These are phyloP conservation scores for Anastrepha ludens DNA, from an alignment of 1,140 invertebrate genomes.

Conservation along the genomic window DNA sequence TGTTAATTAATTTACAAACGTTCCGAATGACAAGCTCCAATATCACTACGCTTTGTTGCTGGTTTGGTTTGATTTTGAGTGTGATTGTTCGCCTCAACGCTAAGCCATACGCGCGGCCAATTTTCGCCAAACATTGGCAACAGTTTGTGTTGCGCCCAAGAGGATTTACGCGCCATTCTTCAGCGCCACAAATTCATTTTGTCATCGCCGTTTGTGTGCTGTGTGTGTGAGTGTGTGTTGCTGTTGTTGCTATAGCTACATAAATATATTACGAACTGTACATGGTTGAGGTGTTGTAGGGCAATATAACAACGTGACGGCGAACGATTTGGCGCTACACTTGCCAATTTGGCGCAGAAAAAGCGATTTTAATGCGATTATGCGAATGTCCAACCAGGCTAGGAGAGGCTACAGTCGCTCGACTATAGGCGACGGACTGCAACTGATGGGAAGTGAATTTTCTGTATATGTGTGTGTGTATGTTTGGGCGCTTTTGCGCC, in stretches of 20 bases:
- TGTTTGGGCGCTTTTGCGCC: slow-evolving; percentile 2
- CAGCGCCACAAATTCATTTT: slow-evolving; percentile 10
- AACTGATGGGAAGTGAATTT: slow-evolving; percentile 6
- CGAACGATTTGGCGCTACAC: slow-evolving; percentile 35
- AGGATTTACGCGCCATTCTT: slow-evolving; percentile 13
- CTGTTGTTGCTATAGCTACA: neutral
- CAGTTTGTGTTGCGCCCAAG: slow-evolving; percentile 11
- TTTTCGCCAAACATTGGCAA: slow-evolving; percentile 16
- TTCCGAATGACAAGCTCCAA: slow-evolving; percentile 48
- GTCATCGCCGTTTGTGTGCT: neutral
- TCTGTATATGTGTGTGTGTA: neutral
- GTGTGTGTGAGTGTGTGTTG: neutral
- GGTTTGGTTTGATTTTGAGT: neutral
- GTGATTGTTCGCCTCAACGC: neutral
- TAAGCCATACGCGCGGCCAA: slow-evolving; percentile 15
- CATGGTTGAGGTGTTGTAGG: neutral
- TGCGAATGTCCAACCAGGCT: slow-evolving; percentile 9
- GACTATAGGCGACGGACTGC: neutral
- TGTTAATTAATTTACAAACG: slow-evolving; percentile 56
- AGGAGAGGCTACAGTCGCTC: neutral
- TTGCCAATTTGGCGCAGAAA: slow-evolving; percentile 51
- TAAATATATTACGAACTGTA: neutral
- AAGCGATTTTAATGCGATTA: slow-evolving; percentile 53
- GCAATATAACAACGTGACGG: slow-evolving; percentile 4
- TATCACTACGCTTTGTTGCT: neutral